Percentiles rank a stretch among this genome's conserved stretches.
Evolutionary conservation across 2,797 vertebrate species (phyloP).

Genomic region (Spheniscus humboldti): DNA sequence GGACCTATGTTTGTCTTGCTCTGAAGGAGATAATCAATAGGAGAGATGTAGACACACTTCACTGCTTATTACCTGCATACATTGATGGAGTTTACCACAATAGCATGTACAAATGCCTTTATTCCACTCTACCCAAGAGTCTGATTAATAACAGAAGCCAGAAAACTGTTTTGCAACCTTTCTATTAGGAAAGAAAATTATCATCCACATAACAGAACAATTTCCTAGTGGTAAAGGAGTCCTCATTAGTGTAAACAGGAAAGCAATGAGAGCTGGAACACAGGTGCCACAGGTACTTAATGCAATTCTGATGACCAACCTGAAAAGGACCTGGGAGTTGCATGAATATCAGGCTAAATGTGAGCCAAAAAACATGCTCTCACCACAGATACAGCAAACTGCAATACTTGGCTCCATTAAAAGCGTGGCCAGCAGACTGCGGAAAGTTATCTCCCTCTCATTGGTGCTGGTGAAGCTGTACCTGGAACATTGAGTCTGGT

Average conservation of each 20-base stretch:
- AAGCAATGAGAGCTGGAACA: not conserved
- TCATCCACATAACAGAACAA: not conserved
- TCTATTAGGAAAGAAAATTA: conserved; percentile 15
- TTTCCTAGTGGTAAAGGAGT: not conserved
- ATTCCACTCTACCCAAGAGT: conserved; percentile 9
- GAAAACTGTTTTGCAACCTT: conserved; percentile 33
- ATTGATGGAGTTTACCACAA: conserved; percentile 59
- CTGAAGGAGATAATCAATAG: conserved; percentile 60
- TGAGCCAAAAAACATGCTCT: not conserved
- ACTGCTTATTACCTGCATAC: conserved; percentile 52
- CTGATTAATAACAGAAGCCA: conserved; percentile 52
- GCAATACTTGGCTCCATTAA: not conserved
- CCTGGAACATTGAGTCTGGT: not conserved
- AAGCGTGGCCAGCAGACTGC: not conserved
- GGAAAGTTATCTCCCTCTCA: not conserved
- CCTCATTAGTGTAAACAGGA: not conserved
- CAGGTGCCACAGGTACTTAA: not conserved
- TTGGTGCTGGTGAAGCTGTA: not conserved
- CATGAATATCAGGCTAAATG: not conserved
- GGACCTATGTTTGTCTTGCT: conserved; percentile 39
- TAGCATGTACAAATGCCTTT: conserved; percentile 1
- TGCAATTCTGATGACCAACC: not conserved
- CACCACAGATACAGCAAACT: not conserved
- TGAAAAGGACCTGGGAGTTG: not conserved
- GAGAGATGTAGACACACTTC: conserved; percentile 31